Base-by-base conservation (phyloP, 37 sponge, comb jelly and placozoan species). In the Chondrilla cf. caribensis region DNA sequence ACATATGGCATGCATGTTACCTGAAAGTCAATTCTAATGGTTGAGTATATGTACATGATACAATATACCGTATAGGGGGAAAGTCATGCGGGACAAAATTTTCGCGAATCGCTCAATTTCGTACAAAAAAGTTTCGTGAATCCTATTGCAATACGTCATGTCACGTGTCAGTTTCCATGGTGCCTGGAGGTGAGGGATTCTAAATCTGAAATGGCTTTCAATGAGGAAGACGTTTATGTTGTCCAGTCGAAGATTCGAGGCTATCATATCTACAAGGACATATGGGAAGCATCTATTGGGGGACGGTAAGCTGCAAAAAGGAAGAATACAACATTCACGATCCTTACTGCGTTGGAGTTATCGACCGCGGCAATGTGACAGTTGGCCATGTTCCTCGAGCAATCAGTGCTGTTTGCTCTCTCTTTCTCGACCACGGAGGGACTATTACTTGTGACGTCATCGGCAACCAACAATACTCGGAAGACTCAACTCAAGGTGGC, bases 361-460 rank as follows among this genome's bases (percentile, higher is more conserved):
- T 62, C 6, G 37, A 72, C 2, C 24, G 41, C 1, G 60, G 37
- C 44, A 57, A 78, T 0, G 24, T 7, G 22, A 57, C 54, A 38
- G 82, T 86, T 54, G 82, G 87, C 4, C 87, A 81, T 32, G 77
- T 86, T 21, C 87, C 87, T n/a, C 39, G 87, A 7, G 79, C 9
- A 51, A 79, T 86, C 29, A 78, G 80, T 14, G 41, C 82, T 17
- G 3, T 86, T 1, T 86, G 87, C 47, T 67, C 40, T 15, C 37
- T 81, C 35, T 86, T 86, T 60, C 31, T 86, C 41, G 39, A 68
- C 26, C 55, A 43, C 7, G 11, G 26, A 0, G 86, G 86, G 32
- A 80, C 81, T 2, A 86, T 80, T 36, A 8, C 54, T 0, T 86
- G 70, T 37, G 26, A 24, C 0, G 81, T 86, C 11, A 79, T 60